Conservation (phyloP, 2,113 vertebrate genomes). For the Haliaeetus leucogaster region DNA sequence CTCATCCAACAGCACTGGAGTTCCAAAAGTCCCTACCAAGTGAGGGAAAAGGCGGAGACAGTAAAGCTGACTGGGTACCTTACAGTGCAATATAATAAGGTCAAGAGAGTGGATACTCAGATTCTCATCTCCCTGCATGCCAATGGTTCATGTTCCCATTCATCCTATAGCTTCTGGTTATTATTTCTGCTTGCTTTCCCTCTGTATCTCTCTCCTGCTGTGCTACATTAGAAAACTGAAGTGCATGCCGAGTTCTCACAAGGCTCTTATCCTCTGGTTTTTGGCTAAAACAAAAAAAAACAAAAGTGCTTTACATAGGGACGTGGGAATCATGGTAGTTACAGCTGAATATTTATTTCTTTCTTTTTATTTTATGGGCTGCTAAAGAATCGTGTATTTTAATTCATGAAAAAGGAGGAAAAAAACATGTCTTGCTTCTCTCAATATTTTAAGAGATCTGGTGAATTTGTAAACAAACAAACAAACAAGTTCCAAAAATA, state of each 20-base stretch:
- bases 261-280: background rate
- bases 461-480: background rate
- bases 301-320: background rate
- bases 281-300: background rate
- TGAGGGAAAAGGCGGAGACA: background rate
- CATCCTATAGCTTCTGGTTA: background rate
- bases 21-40: background rate
- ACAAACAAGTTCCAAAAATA: background rate
- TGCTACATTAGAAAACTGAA: slow-evolving; percentile 1
- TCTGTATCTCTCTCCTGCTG: background rate
- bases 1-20: background rate
- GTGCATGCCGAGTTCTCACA: background rate
- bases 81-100: background rate
- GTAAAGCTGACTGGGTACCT: background rate
- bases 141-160: background rate
- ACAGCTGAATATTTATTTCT: background rate
- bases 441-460: background rate
- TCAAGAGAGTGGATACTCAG: background rate
- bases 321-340: background rate
- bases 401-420: background rate
- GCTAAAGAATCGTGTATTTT: background rate
- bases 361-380: background rate
- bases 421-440: background rate
- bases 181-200: slow-evolving; percentile 41
- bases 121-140: background rate